Evolutionary conservation across 2,888 invertebrate species (phyloP).

Genomic region (Drosophila greeni): DNA sequence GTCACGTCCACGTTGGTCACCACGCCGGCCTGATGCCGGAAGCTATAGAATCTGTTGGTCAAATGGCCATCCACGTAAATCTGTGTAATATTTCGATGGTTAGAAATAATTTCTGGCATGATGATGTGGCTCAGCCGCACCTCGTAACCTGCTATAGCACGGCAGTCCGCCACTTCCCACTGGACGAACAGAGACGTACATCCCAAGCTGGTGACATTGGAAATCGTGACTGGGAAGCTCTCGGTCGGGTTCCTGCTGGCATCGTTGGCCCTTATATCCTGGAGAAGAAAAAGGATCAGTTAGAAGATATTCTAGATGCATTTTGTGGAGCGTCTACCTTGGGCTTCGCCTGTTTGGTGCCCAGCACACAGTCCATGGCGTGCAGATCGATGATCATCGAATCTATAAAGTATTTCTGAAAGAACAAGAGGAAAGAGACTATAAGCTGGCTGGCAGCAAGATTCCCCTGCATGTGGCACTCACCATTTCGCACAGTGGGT

Average conservation of each 20-base stretch:
- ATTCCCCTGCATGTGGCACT: not conserved
- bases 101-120: not conserved
- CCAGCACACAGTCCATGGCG: constrained; percentile 70
- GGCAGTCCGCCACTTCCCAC: constrained; percentile 72
- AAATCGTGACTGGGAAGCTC: constrained; percentile 74
- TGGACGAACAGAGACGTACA: constrained; percentile 71
- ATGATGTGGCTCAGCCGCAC: constrained; percentile 40
- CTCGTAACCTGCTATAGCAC: constrained; percentile 76
- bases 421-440: not conserved
- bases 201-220: constrained; percentile 68
- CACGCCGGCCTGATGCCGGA: constrained; percentile 73
- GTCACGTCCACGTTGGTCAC: constrained; percentile 73
- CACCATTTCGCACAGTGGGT: constrained; percentile 61
- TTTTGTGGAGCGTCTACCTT: constrained; percentile 40
- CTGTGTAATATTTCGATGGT: constrained; percentile 41
- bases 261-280: constrained; percentile 29
- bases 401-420: constrained; percentile 74
- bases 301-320: accelerated
- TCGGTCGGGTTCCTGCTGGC: constrained; percentile 37
- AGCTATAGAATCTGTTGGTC: constrained; percentile 74
- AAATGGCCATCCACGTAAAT: constrained; percentile 76
- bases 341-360: constrained; percentile 49
- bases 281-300: not conserved
- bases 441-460: not conserved
- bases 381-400: constrained; percentile 72